phyloP scores from a whole-genome alignment of 2,113 vertebrate species.

The Mobula hypostoma region DNA sequence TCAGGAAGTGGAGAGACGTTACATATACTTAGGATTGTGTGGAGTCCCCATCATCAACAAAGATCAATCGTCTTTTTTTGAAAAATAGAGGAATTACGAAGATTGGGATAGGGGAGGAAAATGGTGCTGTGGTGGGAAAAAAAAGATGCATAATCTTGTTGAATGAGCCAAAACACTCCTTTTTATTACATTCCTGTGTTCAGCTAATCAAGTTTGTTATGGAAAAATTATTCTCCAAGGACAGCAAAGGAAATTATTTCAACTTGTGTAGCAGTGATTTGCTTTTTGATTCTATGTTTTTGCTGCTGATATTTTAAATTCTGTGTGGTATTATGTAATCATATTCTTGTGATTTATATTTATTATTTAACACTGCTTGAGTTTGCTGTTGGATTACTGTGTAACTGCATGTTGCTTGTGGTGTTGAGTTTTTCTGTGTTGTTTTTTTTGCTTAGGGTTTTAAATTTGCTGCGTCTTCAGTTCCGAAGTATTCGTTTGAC shows the following conservation, averaged over 20 bases:
- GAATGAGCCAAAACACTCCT: too few relatives aligned
- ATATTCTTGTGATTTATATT: not conserved
- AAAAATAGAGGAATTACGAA: too few relatives aligned
- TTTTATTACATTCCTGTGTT: too few relatives aligned
- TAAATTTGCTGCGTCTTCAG: not conserved
- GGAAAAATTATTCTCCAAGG: not conserved
- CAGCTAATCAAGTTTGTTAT: not conserved
- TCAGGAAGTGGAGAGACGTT: too few relatives aligned
- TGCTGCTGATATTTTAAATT: not conserved
- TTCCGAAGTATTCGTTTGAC: constrained; percentile 36
- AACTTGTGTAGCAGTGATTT: not conserved
- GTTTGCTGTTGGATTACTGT: not conserved
- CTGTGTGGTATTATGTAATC: not conserved
- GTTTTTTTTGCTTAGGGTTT: constrained; percentile 24
- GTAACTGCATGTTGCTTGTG: constrained; percentile 26
- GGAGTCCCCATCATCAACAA: too few relatives aligned
- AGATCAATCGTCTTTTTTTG: too few relatives aligned
- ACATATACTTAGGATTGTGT: too few relatives aligned
- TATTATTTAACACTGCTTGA: not conserved
- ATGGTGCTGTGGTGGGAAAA: too few relatives aligned
- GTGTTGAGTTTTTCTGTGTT: constrained; percentile 21
- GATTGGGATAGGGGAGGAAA: too few relatives aligned
- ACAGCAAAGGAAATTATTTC: not conserved
- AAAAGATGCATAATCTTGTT: too few relatives aligned
- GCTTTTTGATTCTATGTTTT: not conserved